These are phyloP conservation scores for Frankliniella intonsa DNA, from an alignment of 2,888 invertebrate genomes.

Conservation along the genomic window DNA sequence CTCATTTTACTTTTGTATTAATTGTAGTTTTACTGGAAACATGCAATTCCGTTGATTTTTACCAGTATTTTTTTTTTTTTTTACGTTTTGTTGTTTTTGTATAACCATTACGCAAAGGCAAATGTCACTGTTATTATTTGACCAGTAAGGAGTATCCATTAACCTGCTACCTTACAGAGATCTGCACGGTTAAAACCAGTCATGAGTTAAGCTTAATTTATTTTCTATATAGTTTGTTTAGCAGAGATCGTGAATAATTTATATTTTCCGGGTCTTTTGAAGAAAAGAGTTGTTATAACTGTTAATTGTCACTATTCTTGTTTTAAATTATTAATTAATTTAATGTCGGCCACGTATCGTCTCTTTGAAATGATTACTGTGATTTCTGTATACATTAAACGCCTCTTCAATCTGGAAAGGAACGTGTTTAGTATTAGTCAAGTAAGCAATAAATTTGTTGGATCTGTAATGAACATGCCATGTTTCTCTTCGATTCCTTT, in stretches of 20 bases:
- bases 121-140: conserved; percentile 18
- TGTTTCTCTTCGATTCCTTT: conserved; percentile 26
- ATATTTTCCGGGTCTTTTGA: conserved; percentile 26
- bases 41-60: background rate
- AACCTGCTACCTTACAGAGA: conserved; percentile 22
- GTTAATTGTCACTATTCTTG: conserved; percentile 27
- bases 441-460: conserved; percentile 25
- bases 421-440: conserved; percentile 25
- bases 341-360: conserved; percentile 26
- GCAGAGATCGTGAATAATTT: conserved; percentile 25
- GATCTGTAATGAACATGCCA: background rate
- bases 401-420: conserved; percentile 26
- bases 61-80: background rate
- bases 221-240: conserved; percentile 27
- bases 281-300: conserved; percentile 21
- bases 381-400: conserved; percentile 27
- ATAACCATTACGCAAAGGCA: background rate
- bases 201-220: conserved; percentile 27
- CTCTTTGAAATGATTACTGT: conserved; percentile 25
- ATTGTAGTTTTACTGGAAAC: conserved; percentile 8
- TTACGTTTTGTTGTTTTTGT: background rate
- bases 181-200: conserved; percentile 24
- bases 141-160: conserved; percentile 4
- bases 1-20: conserved; percentile 5
- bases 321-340: conserved; percentile 26